A percentile compares a stretch with the other conserved stretches of the same genome.
These are phyloP conservation scores for Creontiades dilutus DNA, from an alignment of 2,888 invertebrate species.

Conservation along the genomic window DNA sequence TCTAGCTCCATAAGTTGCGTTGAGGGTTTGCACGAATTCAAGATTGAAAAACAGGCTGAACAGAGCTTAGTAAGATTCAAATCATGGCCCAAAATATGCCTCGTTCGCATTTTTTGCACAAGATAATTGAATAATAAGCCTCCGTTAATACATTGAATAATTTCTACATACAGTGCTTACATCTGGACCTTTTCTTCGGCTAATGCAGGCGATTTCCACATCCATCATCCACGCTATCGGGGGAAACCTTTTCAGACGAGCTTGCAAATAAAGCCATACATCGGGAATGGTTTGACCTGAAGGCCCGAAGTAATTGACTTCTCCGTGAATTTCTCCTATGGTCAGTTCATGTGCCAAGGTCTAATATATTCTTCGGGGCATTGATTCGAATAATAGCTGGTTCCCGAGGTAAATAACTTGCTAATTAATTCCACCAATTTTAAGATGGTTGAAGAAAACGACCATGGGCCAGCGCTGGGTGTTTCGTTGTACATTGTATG, in stretches of 20 bases:
- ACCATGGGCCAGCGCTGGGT: too few relatives aligned
- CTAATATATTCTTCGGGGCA: conserved; percentile 34
- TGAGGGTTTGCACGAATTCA: conserved; percentile 29
- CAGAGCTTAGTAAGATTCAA: conserved; percentile 8
- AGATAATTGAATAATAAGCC: conserved; percentile 43
- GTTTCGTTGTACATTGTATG: conserved; percentile 39
- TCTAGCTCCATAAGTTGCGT: too few relatives aligned
- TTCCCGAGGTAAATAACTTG: conserved; percentile 61
- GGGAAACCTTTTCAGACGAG: conserved; percentile 41
- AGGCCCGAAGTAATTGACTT: conserved; percentile 44
- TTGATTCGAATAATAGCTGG: conserved; percentile 6
- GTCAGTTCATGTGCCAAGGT: conserved; percentile 56
- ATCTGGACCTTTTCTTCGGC: conserved; percentile 41
- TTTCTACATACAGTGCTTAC: conserved; percentile 18
- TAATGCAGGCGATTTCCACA: conserved; percentile 38
- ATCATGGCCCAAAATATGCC: conserved; percentile 44
- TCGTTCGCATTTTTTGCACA: conserved; percentile 39
- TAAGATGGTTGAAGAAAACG: conserved; percentile 1
- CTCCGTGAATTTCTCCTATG: conserved; percentile 58
- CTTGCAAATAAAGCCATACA: too few relatives aligned
- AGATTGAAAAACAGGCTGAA: conserved; percentile 48
- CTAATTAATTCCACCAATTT: conserved; percentile 60
- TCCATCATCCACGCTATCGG: conserved; percentile 53
- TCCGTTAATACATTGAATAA: not conserved
- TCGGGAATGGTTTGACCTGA: too few relatives aligned